Evolutionary conservation across 2,888 invertebrate species (phyloP).

Genomic region (Eumerus sabulonum): DNA sequence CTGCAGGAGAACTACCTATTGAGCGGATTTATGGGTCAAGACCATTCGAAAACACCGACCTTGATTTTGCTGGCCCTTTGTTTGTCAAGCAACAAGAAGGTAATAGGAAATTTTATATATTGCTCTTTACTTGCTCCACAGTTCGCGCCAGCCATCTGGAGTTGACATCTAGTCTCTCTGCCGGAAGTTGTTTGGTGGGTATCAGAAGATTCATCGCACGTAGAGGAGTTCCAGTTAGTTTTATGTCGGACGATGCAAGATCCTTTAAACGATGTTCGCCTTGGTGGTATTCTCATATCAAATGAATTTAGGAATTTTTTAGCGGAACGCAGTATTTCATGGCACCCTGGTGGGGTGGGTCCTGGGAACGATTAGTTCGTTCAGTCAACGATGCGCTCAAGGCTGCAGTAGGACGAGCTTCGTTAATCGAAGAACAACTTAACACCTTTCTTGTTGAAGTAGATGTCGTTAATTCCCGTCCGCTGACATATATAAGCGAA

Average conservation of each 20-base stretch:
- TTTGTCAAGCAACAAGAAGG: slow-evolving; percentile 1
- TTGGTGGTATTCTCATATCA: neutral
- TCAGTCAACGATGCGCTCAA: slow-evolving; percentile 4
- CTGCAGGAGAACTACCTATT: slow-evolving; percentile 1
- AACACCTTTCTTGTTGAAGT: slow-evolving; percentile 1
- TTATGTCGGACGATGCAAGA: neutral
- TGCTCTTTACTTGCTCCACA: slow-evolving; percentile 11
- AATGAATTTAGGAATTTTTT: neutral
- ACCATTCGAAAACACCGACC: slow-evolving; percentile 3
- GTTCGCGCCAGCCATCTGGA: slow-evolving; percentile 5
- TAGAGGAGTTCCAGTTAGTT: neutral
- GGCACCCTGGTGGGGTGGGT: slow-evolving; percentile 8
- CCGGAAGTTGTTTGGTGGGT: slow-evolving; percentile 4
- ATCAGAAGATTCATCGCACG: slow-evolving; percentile 1
- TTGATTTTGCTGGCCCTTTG: slow-evolving; percentile 7
- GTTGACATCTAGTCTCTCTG: slow-evolving; percentile 2
- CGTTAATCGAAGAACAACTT: neutral
- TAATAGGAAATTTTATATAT: slow-evolving; percentile 11
- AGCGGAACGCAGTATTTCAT: neutral
- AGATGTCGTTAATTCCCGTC: slow-evolving; percentile 6
- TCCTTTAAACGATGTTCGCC: neutral
- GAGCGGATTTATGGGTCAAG: slow-evolving; percentile 2
- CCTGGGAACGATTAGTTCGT: slow-evolving; percentile 15
- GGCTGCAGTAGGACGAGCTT: neutral
- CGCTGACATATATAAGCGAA: slow-evolving; percentile 12